These are phyloP conservation scores for Apteryx mantelli DNA, from an alignment of 2,113 vertebrate genomes.

Conservation along the genomic window DNA sequence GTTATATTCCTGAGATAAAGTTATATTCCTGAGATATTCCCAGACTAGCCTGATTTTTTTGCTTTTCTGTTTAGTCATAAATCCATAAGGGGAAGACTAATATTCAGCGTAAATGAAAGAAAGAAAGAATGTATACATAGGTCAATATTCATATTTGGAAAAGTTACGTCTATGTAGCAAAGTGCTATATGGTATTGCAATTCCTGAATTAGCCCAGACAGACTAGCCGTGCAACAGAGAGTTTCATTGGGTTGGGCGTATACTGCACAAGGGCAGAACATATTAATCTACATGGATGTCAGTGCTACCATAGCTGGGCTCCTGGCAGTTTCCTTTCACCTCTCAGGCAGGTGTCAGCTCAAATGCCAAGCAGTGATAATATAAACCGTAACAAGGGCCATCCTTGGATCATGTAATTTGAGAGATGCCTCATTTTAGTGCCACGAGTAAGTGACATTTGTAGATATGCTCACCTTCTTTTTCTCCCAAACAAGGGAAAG, in stretches of 20 bases:
- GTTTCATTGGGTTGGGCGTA: not conserved
- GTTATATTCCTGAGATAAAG: not conserved
- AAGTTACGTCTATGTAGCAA: not conserved
- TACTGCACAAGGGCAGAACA: not conserved
- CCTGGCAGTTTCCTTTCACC: not conserved
- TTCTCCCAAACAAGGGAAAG: not conserved
- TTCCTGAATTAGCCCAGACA: not conserved
- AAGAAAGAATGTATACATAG: not conserved
- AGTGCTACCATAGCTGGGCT: no score
- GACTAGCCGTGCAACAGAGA: no score
- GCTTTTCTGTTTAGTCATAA: not conserved
- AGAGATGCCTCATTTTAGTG: not conserved
- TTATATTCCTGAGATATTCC: not conserved
- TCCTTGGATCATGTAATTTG: fast-evolving
- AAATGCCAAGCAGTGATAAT: not conserved
- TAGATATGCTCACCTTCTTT: not conserved
- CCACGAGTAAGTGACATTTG: not conserved
- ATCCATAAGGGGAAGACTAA: not conserved
- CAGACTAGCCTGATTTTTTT: not conserved
- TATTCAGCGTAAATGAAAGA: not conserved
- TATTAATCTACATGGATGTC: not conserved
- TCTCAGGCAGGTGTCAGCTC: not conserved
- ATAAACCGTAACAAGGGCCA: not conserved
- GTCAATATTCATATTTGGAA: not conserved
- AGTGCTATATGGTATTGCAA: not conserved